These are phyloP conservation scores for Lagorchestes hirsutus DNA, from an alignment of 2,797 vertebrate genomes.

Conservation along the genomic window DNA sequence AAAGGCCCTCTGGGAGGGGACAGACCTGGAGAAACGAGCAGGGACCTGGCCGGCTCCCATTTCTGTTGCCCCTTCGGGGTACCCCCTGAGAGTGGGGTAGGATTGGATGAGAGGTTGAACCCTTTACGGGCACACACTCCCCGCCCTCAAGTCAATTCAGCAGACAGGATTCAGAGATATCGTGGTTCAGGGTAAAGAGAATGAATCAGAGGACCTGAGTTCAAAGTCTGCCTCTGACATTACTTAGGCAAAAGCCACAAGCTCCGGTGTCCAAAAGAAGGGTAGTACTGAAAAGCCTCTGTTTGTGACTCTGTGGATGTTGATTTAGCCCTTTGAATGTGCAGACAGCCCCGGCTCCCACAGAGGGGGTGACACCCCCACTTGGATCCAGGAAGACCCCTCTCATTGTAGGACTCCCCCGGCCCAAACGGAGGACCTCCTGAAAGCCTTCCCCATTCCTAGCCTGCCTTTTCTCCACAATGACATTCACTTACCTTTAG, in stretches of 20 bases:
- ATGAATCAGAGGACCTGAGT: no score
- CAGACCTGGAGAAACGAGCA: neutral
- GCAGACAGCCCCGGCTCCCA: neutral
- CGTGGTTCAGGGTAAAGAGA: neutral
- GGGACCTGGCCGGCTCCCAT: neutral
- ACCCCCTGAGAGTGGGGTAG: neutral
- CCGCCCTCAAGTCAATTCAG: neutral
- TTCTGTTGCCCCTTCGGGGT: neutral
- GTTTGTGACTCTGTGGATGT: neutral
- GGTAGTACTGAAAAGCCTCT: neutral
- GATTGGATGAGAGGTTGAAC: neutral
- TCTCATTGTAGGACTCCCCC: neutral
- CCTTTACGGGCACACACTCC: neutral
- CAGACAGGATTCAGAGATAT: neutral
- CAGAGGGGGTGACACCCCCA: no score
- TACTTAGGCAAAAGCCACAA: neutral
- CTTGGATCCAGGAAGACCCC: neutral
- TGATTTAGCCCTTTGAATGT: no score
- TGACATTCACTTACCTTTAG: neutral
- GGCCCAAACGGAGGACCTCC: neutral
- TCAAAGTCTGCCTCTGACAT: neutral
- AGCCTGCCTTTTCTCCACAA: neutral
- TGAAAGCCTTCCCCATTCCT: slow-evolving; percentile 26
- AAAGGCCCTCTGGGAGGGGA: neutral
- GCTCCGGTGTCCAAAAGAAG: neutral